These are phyloP conservation scores for Scytalopus superciliaris DNA, from an alignment of 2,113 vertebrate genomes.

Conservation along the genomic window DNA sequence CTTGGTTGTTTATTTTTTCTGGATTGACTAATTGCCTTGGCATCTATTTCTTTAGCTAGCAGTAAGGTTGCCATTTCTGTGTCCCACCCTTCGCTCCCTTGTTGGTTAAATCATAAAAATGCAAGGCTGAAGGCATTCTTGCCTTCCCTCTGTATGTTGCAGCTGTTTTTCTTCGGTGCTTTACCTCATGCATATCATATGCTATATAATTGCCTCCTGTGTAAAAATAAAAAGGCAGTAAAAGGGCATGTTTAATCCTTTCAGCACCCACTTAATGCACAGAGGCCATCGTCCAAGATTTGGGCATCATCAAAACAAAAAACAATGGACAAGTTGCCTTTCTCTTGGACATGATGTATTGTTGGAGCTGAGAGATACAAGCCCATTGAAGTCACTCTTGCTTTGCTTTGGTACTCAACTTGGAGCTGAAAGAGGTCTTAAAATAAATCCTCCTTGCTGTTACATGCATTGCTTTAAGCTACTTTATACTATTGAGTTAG, in stretches of 20 bases:
- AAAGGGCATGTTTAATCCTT: not conserved
- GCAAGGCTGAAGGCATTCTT: accelerated
- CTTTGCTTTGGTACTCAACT: not conserved
- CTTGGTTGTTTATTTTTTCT: not conserved
- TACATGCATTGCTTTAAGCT: not conserved
- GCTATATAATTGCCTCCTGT: not conserved
- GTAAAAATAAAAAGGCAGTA: not conserved
- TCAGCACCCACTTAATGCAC: not conserved
- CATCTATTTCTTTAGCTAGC: conserved; percentile 21
- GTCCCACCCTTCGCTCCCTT: not conserved
- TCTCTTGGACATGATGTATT: not conserved
- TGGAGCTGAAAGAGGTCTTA: not conserved
- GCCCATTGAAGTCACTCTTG: not conserved
- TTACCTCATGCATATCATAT: not conserved
- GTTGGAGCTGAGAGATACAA: not conserved
- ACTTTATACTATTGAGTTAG: not conserved
- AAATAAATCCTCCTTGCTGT: not conserved
- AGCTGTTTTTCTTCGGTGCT: not conserved
- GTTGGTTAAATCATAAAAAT: not conserved
- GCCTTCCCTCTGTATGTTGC: not conserved
- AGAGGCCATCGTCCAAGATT: not conserved
- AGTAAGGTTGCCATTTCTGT: not conserved
- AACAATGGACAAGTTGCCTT: not conserved
- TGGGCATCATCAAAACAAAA: not conserved
- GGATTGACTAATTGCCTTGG: conserved; percentile 20